A percentile compares a stretch with the other conserved stretches of the same genome.
Evolutionary conservation across 2,797 vertebrate species (phyloP).

Genomic region (Cyclura pinguis): DNA sequence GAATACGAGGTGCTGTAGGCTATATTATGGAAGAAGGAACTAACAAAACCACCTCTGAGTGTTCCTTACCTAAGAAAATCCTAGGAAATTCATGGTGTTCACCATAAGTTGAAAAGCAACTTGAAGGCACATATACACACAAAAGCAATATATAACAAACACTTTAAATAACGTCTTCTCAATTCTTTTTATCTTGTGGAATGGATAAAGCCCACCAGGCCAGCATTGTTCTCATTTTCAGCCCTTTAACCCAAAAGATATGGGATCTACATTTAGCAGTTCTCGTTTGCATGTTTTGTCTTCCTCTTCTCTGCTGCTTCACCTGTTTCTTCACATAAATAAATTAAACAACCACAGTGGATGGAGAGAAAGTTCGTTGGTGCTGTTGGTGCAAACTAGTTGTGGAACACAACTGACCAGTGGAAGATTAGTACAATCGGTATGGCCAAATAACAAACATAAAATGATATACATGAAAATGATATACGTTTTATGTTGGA

Average conservation of each 20-base stretch:
- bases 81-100: no score
- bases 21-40: no score
- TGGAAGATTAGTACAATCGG: not conserved
- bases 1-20: no score
- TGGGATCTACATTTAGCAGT: not conserved
- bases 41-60: no score
- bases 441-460: not conserved
- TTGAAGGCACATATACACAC: no score
- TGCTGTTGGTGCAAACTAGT: not conserved
- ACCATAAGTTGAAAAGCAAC: no score
- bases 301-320: not conserved
- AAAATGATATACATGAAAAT: no score
- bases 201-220: not conserved
- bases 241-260: not conserved
- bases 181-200: not conserved
- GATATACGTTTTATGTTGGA: not conserved
- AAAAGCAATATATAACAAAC: not conserved
- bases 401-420: not conserved
- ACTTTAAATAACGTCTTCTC: not conserved
- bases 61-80: no score
- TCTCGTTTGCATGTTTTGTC: not conserved
- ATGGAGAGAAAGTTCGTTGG: not conserved
- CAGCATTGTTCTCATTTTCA: not conserved
- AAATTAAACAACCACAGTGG: not conserved
- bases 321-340: not conserved